Evolutionary conservation across 2,113 vertebrate species (phyloP).

Genomic region (Perccottus glenii): DNA sequence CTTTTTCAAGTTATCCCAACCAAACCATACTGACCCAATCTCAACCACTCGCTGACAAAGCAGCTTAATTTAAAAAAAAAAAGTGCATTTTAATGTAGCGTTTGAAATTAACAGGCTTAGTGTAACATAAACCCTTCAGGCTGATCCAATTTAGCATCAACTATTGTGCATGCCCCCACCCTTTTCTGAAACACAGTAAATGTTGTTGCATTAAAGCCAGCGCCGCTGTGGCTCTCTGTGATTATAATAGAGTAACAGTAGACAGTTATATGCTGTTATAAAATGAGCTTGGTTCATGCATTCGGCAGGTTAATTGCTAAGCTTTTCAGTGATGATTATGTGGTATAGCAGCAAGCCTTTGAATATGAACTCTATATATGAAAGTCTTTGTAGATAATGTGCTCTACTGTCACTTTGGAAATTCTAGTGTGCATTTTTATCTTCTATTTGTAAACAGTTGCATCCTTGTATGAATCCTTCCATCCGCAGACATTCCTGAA

Average conservation of each 20-base stretch:
- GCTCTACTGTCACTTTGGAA: slow-evolving; percentile 60
- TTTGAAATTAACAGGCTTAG: no score
- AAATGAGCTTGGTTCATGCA: slow-evolving; percentile 66
- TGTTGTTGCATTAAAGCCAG: no score
- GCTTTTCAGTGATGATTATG: slow-evolving; percentile 35
- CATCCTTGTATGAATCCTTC: slow-evolving; percentile 16
- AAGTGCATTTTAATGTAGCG: no score
- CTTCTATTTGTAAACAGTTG: slow-evolving; percentile 12
- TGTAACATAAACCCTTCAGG: no score
- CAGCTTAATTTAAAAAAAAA: no score
- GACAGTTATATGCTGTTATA: slow-evolving; percentile 37
- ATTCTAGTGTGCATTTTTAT: slow-evolving; percentile 51
- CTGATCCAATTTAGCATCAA: no score
- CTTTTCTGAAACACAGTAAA: no score
- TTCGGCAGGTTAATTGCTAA: slow-evolving; percentile 40
- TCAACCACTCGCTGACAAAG: no score
- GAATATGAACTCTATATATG: slow-evolving; percentile 40
- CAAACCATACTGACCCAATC: no score
- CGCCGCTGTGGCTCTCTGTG: no score
- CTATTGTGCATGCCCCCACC: no score
- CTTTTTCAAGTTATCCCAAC: no score
- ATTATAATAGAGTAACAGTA: slow-evolving; percentile 4
- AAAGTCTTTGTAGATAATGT: slow-evolving; percentile 29
- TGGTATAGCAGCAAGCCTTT: slow-evolving; percentile 31
- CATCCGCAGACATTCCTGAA: background rate